Conservation (phyloP, 2,888 invertebrate species). For the Electrophaes corylata region DNA sequence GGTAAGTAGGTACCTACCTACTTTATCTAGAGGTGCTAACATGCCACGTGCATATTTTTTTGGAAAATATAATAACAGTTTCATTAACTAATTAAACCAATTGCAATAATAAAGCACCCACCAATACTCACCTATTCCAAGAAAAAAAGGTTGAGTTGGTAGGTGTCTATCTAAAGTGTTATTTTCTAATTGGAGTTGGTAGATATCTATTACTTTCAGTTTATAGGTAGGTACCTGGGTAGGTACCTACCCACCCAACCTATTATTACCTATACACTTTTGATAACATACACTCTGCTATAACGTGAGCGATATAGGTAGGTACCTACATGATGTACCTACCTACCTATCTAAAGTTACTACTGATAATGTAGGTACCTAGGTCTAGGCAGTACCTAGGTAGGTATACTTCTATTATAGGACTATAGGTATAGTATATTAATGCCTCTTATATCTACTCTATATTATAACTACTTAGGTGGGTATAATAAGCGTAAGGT, state of each 20-base stretch:
- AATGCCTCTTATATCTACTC: no score
- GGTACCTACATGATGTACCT: neutral
- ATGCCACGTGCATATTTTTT: neutral
- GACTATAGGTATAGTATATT: no score
- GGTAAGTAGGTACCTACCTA: conserved; percentile 2
- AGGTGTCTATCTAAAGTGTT: neutral
- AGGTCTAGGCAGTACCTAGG: no score
- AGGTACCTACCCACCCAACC: neutral
- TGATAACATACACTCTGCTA: conserved; percentile 22
- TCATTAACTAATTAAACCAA: conserved; percentile 2
- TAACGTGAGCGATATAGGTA: conserved; percentile 21
- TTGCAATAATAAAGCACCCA: neutral
- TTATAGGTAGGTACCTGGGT: neutral
- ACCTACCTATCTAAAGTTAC: no score
- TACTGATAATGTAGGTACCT: neutral
- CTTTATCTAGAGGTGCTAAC: neutral
- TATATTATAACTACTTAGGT: no score
- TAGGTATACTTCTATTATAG: no score
- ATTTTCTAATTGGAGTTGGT: neutral
- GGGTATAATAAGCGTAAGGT: no score
- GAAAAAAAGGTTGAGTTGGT: no score
- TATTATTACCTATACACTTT: conserved; percentile 14
- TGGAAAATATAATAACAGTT: conserved; percentile 1
- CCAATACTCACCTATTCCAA: neutral
- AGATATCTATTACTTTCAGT: neutral